Evolutionary conservation across 2,113 vertebrate genomes (phyloP).

Genomic region (Platysteira castanea): DNA sequence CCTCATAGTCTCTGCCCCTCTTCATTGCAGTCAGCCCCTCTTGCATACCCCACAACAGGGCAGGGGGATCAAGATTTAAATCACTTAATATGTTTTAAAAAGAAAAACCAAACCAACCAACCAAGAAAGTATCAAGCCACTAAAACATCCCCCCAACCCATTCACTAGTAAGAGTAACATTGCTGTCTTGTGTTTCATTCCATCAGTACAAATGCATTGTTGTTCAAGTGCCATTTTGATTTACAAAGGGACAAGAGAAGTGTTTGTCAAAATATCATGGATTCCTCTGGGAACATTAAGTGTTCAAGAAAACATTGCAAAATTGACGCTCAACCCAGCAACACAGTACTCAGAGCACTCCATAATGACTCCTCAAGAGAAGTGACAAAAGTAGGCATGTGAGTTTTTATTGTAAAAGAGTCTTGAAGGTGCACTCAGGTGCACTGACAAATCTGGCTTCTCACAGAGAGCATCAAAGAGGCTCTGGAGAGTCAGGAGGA

Average conservation of each 20-base stretch:
- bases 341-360: background rate
- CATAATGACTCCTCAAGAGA: background rate
- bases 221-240: background rate
- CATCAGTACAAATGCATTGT: background rate
- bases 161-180: background rate
- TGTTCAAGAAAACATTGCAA: background rate
- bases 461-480: background rate
- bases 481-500: background rate
- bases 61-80: background rate
- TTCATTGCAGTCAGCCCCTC: background rate
- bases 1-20: background rate
- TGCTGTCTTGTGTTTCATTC: background rate
- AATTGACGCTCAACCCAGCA: background rate
- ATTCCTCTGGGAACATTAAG: background rate
- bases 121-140: background rate
- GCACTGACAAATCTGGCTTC: background rate
- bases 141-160: background rate
- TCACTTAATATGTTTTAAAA: background rate
- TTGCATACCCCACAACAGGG: fast-evolving
- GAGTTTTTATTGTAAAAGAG: background rate
- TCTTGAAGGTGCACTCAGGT: background rate
- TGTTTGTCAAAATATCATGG: background rate
- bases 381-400: background rate
- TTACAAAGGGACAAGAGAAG: background rate
- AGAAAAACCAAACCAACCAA: background rate